Evolutionary conservation across 1,140 invertebrate genomes (phyloP), one percentile per base, ranked within the genome.

Genomic region (Argopecten irradians): DNA sequence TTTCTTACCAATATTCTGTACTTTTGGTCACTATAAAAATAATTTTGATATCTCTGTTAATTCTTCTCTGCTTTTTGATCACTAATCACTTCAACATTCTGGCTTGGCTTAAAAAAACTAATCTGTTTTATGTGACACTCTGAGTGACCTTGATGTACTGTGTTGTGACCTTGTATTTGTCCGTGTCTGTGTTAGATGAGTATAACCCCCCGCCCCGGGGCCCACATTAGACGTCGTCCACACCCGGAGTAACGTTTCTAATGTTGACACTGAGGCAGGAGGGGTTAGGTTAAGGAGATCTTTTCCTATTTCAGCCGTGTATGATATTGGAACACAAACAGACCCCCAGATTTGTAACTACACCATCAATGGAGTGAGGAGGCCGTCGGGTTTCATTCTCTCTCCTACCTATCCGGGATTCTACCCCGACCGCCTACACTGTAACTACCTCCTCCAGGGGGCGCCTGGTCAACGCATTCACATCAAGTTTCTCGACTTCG

Each of bases 391-490:
- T 28, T 97, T 97, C 94, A 97, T 99, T 93, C 96, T 99, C 90
- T 99, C 99, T 85, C 99, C 99, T 88, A 99, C 99, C 84, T 99
- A 99, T 96, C 99, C 99, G 43, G 99, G 99, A 92, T 97, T 98
- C 91, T 99, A 99, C 96, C 99, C 99, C 88, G 99, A 99, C 96
- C 98, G 98, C 95, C 96, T 99, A 90, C 96, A 96, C 91, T 99
- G 99, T 96, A 97, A 97, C 95, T 99, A 99, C 96, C 97, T 98
- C 95, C 98, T 99, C 96, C 97, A 98, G 92, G 99, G 99, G n/a
- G 97, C 97, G 92, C 96, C 96, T 34, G 97, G 97, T 87, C 98
- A 99, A 96, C 96, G 99, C 93, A 98, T 99, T 91, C 97, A 98
- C 90, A 96, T 99, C 90, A 98, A 98, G 96, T 99, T 99, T 96